Conservation (phyloP, 2,888 invertebrate species). For the Amphimallon solstitiale region DNA sequence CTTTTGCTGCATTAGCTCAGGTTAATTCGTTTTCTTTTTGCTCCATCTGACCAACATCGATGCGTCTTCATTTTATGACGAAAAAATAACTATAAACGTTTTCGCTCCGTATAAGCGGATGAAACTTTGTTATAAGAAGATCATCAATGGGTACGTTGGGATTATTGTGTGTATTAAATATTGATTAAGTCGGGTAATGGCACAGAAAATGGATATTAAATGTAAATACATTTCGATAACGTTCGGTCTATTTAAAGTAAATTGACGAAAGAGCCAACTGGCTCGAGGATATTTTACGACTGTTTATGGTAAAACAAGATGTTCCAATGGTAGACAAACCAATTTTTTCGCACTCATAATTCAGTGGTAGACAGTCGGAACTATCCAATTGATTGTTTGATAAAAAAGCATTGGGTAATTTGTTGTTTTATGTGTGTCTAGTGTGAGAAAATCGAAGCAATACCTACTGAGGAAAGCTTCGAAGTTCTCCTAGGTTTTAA, state of each 20-base stretch:
- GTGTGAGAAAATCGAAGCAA: slow-evolving; percentile 16
- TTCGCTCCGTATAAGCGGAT: slow-evolving; percentile 28
- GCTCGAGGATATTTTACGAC: slow-evolving; percentile 23
- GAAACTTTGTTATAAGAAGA: slow-evolving; percentile 31
- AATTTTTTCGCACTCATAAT: slow-evolving; percentile 27
- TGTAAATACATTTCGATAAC: slow-evolving; percentile 31
- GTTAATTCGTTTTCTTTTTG: slow-evolving; percentile 28
- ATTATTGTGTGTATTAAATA: slow-evolving; percentile 32
- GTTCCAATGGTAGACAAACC: slow-evolving; percentile 1
- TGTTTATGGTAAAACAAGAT: slow-evolving; percentile 31
- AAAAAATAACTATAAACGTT: slow-evolving; percentile 33
- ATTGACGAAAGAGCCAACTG: slow-evolving; percentile 27
- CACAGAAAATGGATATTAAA: slow-evolving; percentile 33
- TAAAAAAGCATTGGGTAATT: slow-evolving; percentile 21
- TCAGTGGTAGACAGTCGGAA: slow-evolving; percentile 16
- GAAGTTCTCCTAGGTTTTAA: not conserved
- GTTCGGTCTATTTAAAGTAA: slow-evolving; percentile 29
- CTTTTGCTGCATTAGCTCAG: slow-evolving; percentile 29
- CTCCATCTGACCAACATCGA: slow-evolving; percentile 10
- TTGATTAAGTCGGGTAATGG: slow-evolving; percentile 30
- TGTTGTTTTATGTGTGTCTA: slow-evolving; percentile 13
- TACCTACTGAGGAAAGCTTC: not conserved
- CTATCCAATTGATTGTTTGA: slow-evolving; percentile 2
- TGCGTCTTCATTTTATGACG: slow-evolving; percentile 31
- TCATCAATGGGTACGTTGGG: slow-evolving; percentile 27